Evolutionary conservation across 2,888 invertebrate genomes (phyloP).

Genomic region (Rhabditoides inermis): DNA sequence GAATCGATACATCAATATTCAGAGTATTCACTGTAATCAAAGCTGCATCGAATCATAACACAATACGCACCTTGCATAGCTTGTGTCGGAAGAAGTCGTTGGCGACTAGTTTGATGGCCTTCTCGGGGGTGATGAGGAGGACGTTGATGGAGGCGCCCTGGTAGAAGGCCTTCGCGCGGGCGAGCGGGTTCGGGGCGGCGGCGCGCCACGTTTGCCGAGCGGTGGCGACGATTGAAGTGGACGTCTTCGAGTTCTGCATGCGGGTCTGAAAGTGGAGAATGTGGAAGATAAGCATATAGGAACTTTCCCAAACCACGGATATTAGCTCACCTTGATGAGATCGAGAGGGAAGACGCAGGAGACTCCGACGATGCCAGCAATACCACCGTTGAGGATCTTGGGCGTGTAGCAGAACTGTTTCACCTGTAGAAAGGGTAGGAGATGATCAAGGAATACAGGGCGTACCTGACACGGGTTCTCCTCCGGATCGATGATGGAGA

Average conservation of each 20-base stretch:
- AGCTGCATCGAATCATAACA: too few species aligned
- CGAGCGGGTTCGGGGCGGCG: conserved; percentile 64
- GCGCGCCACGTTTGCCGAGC: conserved; percentile 81
- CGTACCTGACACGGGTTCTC: too few species aligned
- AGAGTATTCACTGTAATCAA: too few species aligned
- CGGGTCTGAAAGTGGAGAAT: conserved; percentile 70
- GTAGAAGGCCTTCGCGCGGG: conserved; percentile 17
- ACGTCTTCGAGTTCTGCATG: too few species aligned
- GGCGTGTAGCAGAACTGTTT: conserved; percentile 60
- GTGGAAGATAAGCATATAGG: conserved; percentile 57
- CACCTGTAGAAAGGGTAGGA: too few species aligned
- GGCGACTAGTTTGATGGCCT: conserved; percentile 92
- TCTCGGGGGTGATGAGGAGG: conserved; percentile 91
- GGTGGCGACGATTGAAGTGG: conserved; percentile 86
- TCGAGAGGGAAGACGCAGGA: conserved; percentile 87
- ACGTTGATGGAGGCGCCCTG: conserved; percentile 72
- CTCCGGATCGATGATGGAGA: too few species aligned
- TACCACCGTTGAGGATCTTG: conserved; percentile 89
- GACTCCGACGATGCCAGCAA: conserved; percentile 91
- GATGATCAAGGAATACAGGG: too few species aligned
- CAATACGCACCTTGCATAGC: conserved; percentile 61
- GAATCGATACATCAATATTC: not conserved
- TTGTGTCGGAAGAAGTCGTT: conserved; percentile 90
- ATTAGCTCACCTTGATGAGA: conserved; percentile 88
- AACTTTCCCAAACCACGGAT: conserved; percentile 71